A percentile compares a stretch with the other conserved stretches of the same genome.
Evolutionary conservation across 2,888 invertebrate species (phyloP).

Genomic region (Trachelus tabidus): DNA sequence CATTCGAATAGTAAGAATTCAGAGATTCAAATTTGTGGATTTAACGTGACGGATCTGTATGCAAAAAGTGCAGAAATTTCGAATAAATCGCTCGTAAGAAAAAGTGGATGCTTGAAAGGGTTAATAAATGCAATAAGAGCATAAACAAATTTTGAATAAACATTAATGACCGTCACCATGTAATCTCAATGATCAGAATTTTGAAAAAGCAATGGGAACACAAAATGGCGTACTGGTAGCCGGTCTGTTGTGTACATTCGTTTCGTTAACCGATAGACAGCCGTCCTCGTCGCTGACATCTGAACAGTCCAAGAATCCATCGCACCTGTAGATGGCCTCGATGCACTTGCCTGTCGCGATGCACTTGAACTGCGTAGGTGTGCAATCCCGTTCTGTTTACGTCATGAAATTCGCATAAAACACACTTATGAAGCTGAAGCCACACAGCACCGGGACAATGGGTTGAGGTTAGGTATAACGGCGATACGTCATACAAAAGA

Average conservation of each 20-base stretch:
- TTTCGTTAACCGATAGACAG: slow-evolving; percentile 51
- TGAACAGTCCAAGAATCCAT: slow-evolving; percentile 70
- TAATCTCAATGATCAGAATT: slow-evolving; percentile 6
- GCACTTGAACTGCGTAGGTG: slow-evolving; percentile 69
- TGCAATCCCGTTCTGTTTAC: slow-evolving; percentile 65
- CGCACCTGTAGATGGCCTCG: slow-evolving; percentile 67
- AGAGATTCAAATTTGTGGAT: too few relatives aligned
- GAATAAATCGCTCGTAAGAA: too few relatives aligned
- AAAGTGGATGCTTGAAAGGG: too few relatives aligned
- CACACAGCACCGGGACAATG: slow-evolving; percentile 18
- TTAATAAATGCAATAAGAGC: not conserved
- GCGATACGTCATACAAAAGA: not conserved
- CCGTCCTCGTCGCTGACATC: slow-evolving; percentile 69
- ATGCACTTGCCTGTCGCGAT: slow-evolving; percentile 68
- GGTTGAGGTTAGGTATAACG: not conserved
- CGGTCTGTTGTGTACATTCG: slow-evolving; percentile 47
- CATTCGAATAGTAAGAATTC: too few relatives aligned
- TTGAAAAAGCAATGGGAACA: not conserved
- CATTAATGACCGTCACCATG: not conserved
- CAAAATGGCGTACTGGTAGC: slow-evolving; percentile 57
- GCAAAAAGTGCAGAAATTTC: too few relatives aligned
- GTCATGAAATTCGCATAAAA: slow-evolving; percentile 42
- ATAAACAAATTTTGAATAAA: not conserved
- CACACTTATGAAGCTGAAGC: slow-evolving; percentile 41
- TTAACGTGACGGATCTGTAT: too few relatives aligned